Base-by-base conservation (phyloP, 2,113 vertebrate genomes). In the Hippoglossus stenolepis region DNA sequence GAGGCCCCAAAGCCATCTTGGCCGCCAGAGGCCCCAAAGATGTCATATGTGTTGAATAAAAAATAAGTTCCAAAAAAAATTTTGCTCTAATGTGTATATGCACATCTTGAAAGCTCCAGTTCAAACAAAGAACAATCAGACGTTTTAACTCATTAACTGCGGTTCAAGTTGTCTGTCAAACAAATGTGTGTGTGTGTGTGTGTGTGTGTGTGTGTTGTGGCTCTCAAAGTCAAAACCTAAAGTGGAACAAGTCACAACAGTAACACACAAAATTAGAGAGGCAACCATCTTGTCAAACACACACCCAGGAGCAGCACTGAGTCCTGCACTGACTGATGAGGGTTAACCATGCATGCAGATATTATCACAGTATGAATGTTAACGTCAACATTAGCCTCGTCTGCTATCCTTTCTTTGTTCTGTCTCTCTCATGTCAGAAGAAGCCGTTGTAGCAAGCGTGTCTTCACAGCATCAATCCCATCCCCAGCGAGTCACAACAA, bases 211-310 rank as follows among this genome's bases (percentile, higher is more conserved):
- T 65, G 28, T 24, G 9, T 59, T 35, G 35, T 38, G 35, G 72
- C 54, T 26, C 24, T 63, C 4, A 17, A 26, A 65, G 70, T 63
- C 47, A 53, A 21, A 53, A 71, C 54, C 31, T 31, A 18, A 23
- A 63, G 64, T 26, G 59, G 40, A 26, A 38, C 15, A 54, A 56
- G 47, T 71, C 73, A 11, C 40, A 13, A 0, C 6, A 70, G 68
- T 64, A 59, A 79, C 43, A 75, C 61, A 38, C 83, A 73, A 82
- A 84, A 79, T 70, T 49, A 75, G 20, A 56, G 57, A 65, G 63
- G 63, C 60, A 83, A 53, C 63, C 81, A 61, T 69, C 73, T 65
- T 83, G 80, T 87, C 85, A 79, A 85, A 85, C 84, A 86, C 82
- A 81, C 83, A 81, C 17, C 84, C 83, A 79, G 65, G 23, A 60